phyloP scores from a whole-genome alignment of 1,140 invertebrate genomes.

The Magallana angulata region DNA sequence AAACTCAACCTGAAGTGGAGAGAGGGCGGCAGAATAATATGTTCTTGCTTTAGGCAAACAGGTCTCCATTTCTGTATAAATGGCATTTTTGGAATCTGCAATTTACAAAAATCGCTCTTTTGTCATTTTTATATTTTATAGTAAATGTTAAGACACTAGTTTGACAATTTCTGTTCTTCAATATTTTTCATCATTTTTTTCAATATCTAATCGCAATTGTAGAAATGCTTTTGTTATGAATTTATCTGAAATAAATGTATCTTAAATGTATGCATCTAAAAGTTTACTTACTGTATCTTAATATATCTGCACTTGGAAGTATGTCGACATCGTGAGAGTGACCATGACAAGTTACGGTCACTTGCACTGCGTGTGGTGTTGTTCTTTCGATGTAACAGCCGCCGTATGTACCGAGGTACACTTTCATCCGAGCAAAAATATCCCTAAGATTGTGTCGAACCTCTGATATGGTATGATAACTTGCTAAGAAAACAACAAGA shows the following conservation, averaged over 20 bases:
- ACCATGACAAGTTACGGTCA: constrained; percentile 12
- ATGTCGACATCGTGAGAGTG: constrained; percentile 33
- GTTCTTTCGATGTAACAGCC: neutral
- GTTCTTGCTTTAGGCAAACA: neutral
- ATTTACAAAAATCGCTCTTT: too few relatives aligned
- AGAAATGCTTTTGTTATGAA: too few relatives aligned
- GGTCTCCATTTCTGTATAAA: neutral
- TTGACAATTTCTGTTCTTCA: too few relatives aligned
- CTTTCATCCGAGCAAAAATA: neutral
- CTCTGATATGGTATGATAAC: neutral
- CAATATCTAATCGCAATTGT: too few relatives aligned
- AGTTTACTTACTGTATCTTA: too few relatives aligned
- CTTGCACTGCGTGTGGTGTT: constrained; percentile 10
- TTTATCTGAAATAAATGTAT: too few relatives aligned
- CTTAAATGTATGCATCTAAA: too few relatives aligned
- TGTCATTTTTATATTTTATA: too few relatives aligned
- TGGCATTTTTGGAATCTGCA: too few relatives aligned
- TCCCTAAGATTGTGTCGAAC: neutral
- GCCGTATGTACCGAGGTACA: neutral
- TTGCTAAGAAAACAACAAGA: constrained; percentile 24
- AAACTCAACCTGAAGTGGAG: constrained; percentile 23
- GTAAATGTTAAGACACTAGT: too few relatives aligned
- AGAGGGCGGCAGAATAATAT: constrained; percentile 26
- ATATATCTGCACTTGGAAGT: constrained; percentile 17
- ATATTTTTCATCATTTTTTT: too few relatives aligned